Conservation (phyloP, 2,888 invertebrate genomes). For the Colostygia pectinataria region DNA sequence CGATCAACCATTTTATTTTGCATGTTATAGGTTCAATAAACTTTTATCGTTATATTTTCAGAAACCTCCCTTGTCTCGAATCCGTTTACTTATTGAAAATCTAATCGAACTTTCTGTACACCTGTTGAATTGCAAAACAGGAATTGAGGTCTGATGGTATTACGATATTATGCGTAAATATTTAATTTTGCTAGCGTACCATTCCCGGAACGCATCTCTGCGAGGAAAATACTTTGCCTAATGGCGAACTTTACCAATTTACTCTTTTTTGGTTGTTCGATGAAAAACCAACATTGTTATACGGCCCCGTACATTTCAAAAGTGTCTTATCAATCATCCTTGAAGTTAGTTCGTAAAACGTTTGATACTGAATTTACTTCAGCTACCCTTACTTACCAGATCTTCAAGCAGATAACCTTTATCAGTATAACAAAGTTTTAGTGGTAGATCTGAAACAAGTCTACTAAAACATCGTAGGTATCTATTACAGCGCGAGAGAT, state of each 20-base stretch:
- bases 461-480: conserved; percentile 53
- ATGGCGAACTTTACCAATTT: conserved; percentile 15
- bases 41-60: conserved; percentile 49
- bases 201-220: conserved; percentile 22
- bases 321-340: conserved; percentile 9
- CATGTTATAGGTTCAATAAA: conserved; percentile 53
- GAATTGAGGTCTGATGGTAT: conserved; percentile 39
- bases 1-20: conserved; percentile 56
- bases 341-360: conserved; percentile 1
- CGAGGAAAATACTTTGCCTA: conserved; percentile 10
- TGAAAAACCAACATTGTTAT: conserved; percentile 12
- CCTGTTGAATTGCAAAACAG: conserved; percentile 40
- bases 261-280: conserved; percentile 8
- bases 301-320: conserved; percentile 2
- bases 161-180: conserved; percentile 38
- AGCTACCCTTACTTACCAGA: background rate
- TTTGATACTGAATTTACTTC: conserved; percentile 4
- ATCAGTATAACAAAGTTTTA: conserved; percentile 23
- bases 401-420: conserved; percentile 1
- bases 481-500: conserved; percentile 57
- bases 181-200: conserved; percentile 35
- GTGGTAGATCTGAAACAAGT: conserved; percentile 41
- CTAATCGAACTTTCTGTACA: conserved; percentile 39
- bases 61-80: conserved; percentile 44
- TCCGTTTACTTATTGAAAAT: conserved; percentile 48